Percentiles rank a stretch among this genome's conserved stretches.
Conservation (phyloP, 2,888 invertebrate genomes). For the Noctua janthe region DNA sequence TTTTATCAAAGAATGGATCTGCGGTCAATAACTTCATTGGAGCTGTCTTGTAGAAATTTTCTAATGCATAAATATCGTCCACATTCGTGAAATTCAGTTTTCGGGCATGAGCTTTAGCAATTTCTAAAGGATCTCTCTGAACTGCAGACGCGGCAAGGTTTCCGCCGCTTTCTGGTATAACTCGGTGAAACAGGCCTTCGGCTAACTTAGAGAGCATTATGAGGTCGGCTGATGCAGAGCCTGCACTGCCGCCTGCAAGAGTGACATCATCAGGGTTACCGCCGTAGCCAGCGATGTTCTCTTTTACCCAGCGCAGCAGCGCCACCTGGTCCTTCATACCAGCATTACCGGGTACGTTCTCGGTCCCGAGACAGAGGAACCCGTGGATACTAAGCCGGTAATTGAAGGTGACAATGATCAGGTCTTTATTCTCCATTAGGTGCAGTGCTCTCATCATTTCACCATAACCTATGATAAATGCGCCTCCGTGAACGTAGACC, state of each 20-base stretch:
- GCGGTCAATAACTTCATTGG: constrained; percentile 57
- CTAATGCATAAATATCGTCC: constrained; percentile 61
- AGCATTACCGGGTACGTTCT: constrained; percentile 73
- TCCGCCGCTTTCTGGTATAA: constrained; percentile 56
- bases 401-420: constrained; percentile 71
- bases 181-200: constrained; percentile 40
- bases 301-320: constrained; percentile 71
- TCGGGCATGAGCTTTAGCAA: constrained; percentile 65
- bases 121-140: constrained; percentile 68
- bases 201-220: constrained; percentile 67
- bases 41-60: constrained; percentile 66
- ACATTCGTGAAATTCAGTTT: constrained; percentile 57
- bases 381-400: constrained; percentile 70
- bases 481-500: constrained; percentile 77
- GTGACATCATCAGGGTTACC: constrained; percentile 75
- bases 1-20: constrained; percentile 41
- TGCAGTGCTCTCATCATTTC: constrained; percentile 65
- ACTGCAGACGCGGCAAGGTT: constrained; percentile 58
- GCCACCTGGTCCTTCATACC: constrained; percentile 77
- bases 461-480: constrained; percentile 31
- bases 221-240: constrained; percentile 66
- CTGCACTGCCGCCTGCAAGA: constrained; percentile 70
- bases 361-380: constrained; percentile 72
- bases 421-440: constrained; percentile 66
- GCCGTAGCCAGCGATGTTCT: constrained; percentile 72